These are phyloP conservation scores for Muscicapa comitata DNA, from an alignment of 2,797 vertebrate genomes.

Conservation along the genomic window DNA sequence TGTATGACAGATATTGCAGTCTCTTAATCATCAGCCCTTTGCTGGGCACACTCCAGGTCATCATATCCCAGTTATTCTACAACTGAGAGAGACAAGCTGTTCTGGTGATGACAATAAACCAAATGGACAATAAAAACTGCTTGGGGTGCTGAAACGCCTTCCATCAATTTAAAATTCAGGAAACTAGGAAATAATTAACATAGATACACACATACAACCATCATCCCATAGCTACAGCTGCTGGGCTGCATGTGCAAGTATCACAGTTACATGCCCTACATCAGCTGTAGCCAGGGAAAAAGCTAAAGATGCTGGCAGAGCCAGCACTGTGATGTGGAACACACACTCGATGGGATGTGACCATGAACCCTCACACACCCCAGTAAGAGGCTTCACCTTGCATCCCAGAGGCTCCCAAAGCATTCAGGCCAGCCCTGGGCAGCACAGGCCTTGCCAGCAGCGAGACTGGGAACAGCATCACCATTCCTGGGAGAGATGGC, in stretches of 20 bases:
- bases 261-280: accelerated
- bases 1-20: not conserved
- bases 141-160: not conserved
- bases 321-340: not conserved
- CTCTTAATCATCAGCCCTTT: not conserved
- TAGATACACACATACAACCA: not conserved
- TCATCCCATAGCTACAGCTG: not conserved
- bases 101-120: not conserved
- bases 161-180: not conserved
- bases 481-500: accelerated
- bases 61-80: not conserved
- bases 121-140: not conserved
- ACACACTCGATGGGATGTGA: accelerated
- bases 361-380: accelerated
- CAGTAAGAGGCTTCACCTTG: accelerated
- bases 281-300: not conserved
- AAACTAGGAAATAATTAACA: not conserved
- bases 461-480: accelerated
- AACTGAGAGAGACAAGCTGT: not conserved
- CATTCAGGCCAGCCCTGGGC: not conserved
- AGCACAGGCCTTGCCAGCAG: accelerated
- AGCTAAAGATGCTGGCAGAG: not conserved
- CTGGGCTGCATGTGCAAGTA: accelerated
- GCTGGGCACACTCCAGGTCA: not conserved
- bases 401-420: accelerated